These are phyloP conservation scores for Acronicta alni DNA, from an alignment of 2,888 invertebrate species.

Conservation along the genomic window DNA sequence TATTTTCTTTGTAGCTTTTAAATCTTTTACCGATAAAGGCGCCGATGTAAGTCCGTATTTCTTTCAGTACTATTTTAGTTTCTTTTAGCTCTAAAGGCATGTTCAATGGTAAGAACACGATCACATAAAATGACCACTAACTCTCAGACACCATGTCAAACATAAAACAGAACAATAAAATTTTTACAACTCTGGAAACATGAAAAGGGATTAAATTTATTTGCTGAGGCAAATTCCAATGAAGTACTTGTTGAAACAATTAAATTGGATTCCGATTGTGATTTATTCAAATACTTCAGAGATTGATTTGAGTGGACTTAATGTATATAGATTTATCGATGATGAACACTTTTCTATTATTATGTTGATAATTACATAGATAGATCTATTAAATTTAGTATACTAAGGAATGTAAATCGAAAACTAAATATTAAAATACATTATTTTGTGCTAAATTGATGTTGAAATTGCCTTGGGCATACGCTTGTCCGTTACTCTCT, in stretches of 20 bases:
- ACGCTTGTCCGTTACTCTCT: constrained; percentile 11
- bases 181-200: constrained; percentile 72
- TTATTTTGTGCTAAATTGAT: not conserved
- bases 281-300: constrained; percentile 41
- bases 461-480: not conserved
- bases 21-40: constrained; percentile 6
- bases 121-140: constrained; percentile 71
- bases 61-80: constrained; percentile 35
- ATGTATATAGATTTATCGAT: constrained; percentile 20
- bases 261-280: constrained; percentile 50
- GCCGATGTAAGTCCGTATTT: constrained; percentile 20
- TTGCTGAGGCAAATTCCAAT: constrained; percentile 59
- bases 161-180: constrained; percentile 73
- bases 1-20: constrained; percentile 4
- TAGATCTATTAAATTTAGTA: not conserved
- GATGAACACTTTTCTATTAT: constrained; percentile 7
- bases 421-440: not conserved
- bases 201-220: constrained; percentile 69
- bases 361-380: not conserved
- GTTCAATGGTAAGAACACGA: constrained; percentile 64
- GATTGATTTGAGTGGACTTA: constrained; percentile 28
- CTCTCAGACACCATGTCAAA: constrained; percentile 63
- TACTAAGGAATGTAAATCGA: not conserved
- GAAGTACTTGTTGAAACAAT: constrained; percentile 58
- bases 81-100: constrained; percentile 40